A percentile compares a stretch with the other conserved stretches of the same genome.
Conservation (phyloP, 2,113 vertebrate species). For the Melanocharis versteri region DNA sequence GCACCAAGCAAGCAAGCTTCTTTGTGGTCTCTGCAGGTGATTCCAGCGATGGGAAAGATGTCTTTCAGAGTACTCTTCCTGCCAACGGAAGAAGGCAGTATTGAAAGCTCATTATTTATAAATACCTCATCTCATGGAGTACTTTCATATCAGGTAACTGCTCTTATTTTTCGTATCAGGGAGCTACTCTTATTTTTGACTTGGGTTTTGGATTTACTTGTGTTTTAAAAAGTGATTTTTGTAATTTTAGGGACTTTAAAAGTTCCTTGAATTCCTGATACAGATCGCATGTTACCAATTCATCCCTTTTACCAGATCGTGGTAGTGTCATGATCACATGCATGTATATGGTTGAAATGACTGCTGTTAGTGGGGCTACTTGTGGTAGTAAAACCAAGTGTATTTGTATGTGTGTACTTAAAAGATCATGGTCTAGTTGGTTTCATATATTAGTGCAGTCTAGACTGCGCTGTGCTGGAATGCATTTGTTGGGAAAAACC, state of each 20-base stretch:
- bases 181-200: constrained; percentile 34
- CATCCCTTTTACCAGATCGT: neutral
- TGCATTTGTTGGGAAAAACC: neutral
- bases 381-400: neutral
- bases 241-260: neutral
- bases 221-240: neutral
- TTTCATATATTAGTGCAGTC: neutral
- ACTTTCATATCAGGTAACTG: constrained; percentile 86
- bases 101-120: constrained; percentile 98
- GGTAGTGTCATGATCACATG: neutral
- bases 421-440: neutral
- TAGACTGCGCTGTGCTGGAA: neutral
- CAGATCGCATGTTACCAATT: neutral
- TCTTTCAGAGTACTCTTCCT: constrained; percentile 96
- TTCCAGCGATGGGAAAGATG: constrained; percentile 90
- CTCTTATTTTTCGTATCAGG: constrained; percentile 79
- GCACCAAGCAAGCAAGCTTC: neutral
- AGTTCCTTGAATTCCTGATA: neutral
- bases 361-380: neutral
- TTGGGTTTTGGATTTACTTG: neutral
- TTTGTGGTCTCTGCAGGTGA: constrained; percentile 78
- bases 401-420: neutral
- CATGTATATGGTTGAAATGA: neutral
- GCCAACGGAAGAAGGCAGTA: constrained; percentile 89
- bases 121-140: constrained; percentile 94